Conservation (phyloP, 2,797 vertebrate genomes). For the Morelia viridis region DNA sequence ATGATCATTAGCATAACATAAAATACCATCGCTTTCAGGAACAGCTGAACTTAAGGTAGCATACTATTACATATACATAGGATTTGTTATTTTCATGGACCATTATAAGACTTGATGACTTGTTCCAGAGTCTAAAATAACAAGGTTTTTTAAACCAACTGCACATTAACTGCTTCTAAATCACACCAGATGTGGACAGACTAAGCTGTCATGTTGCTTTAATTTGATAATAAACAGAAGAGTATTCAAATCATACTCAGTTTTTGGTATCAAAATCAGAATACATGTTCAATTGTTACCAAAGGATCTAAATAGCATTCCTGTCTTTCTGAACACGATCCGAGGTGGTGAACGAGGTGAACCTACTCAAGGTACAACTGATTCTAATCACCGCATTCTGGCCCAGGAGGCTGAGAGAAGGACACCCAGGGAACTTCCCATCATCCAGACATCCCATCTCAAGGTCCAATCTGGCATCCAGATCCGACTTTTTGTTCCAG, state of each 20-base stretch:
- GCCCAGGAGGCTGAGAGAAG: background rate
- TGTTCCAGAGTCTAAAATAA: background rate
- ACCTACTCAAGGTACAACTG: background rate
- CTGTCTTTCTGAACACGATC: background rate
- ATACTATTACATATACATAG: background rate
- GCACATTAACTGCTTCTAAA: background rate
- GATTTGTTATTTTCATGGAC: background rate
- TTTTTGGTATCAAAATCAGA: background rate
- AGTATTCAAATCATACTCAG: background rate
- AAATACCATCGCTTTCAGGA: no score
- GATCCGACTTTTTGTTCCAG: background rate
- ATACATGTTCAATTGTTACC: background rate
- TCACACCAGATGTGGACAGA: background rate
- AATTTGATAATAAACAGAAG: background rate
- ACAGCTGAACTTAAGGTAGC: background rate
- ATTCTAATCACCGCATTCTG: background rate
- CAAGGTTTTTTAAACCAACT: background rate
- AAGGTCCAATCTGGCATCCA: background rate
- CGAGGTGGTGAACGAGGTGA: background rate
- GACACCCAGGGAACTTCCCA: background rate
- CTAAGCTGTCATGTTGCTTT: background rate
- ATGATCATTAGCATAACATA: background rate
- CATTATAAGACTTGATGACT: no score
- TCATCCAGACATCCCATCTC: background rate
- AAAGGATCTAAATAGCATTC: background rate